Conservation (phyloP, 2,888 invertebrate genomes). For the Athetis lepigone region DNA sequence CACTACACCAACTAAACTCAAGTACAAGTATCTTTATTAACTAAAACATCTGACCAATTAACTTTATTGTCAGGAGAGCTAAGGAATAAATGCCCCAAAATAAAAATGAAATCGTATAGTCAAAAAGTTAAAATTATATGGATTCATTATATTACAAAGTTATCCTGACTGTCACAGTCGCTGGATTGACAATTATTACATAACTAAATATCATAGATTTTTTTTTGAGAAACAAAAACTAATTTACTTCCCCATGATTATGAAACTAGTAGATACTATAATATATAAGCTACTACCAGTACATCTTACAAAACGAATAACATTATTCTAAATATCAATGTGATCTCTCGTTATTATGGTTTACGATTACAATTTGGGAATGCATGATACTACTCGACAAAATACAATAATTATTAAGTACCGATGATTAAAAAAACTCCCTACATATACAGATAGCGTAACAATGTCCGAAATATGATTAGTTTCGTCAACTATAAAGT, state of each 20-base stretch:
- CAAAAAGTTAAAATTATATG: conserved; percentile 84
- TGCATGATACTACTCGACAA: conserved; percentile 88
- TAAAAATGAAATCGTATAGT: conserved; percentile 81
- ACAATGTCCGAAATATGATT: conserved; percentile 75
- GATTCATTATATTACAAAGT: conserved; percentile 78
- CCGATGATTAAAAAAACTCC: conserved; percentile 85
- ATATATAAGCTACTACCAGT: conserved; percentile 83
- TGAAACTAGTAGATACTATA: conserved; percentile 82
- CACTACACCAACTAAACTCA: conserved; percentile 60
- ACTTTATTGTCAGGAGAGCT: conserved; percentile 85
- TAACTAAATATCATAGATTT: conserved; percentile 74
- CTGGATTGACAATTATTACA: conserved; percentile 77
- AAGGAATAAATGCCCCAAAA: conserved; percentile 84
- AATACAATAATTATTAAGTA: conserved; percentile 89
- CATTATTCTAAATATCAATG: conserved; percentile 87
- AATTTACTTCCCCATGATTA: conserved; percentile 80
- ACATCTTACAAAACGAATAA: conserved; percentile 88
- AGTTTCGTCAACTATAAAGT: conserved; percentile 76
- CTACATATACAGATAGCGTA: conserved; percentile 84
- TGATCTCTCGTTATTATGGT: conserved; percentile 84
- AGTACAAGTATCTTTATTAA: conserved; percentile 86
- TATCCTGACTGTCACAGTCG: conserved; percentile 81
- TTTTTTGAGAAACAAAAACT: conserved; percentile 75
- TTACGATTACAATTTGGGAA: conserved; percentile 89
- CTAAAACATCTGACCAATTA: conserved; percentile 83